Conservation (phyloP, 2,797 vertebrate species). For the Acrossocheilus wenchowensis region DNA sequence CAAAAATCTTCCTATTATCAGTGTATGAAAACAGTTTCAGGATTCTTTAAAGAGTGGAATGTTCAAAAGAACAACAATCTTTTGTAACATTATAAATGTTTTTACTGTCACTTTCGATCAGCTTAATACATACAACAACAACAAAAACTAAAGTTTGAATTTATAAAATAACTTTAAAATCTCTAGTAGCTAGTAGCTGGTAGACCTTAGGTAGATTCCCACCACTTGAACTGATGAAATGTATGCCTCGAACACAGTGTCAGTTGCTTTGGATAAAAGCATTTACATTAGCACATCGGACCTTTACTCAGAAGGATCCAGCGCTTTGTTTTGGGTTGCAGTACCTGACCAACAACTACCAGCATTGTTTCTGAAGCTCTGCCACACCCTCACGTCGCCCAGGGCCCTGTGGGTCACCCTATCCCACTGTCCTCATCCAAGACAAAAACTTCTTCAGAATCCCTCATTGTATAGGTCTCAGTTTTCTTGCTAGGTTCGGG, state of each 20-base stretch:
- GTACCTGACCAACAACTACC: conserved; percentile 23
- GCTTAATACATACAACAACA: neutral
- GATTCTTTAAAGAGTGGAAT: neutral
- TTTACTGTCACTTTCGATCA: neutral
- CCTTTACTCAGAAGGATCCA: neutral
- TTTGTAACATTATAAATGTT: neutral
- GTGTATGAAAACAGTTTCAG: neutral
- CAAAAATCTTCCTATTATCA: neutral
- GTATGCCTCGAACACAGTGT: neutral
- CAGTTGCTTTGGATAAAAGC: neutral
- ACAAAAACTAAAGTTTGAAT: neutral
- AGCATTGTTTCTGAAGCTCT: conserved; percentile 19
- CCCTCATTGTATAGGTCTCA: conserved; percentile 24
- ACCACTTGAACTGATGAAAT: neutral
- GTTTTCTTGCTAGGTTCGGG: conserved; percentile 4
- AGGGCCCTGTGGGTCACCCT: conserved; percentile 19
- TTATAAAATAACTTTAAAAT: neutral
- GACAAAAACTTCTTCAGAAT: conserved; percentile 24
- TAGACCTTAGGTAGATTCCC: neutral
- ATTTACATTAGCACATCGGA: neutral
- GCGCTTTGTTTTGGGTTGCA: neutral
- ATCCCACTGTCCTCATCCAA: conserved; percentile 19
- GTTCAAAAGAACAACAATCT: neutral
- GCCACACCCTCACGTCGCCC: conserved; percentile 28
- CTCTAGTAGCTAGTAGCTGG: neutral